Percentiles rank a stretch among this genome's conserved stretches.
Conservation (phyloP, 2,888 invertebrate genomes). For the Cheilosia vulpina region DNA sequence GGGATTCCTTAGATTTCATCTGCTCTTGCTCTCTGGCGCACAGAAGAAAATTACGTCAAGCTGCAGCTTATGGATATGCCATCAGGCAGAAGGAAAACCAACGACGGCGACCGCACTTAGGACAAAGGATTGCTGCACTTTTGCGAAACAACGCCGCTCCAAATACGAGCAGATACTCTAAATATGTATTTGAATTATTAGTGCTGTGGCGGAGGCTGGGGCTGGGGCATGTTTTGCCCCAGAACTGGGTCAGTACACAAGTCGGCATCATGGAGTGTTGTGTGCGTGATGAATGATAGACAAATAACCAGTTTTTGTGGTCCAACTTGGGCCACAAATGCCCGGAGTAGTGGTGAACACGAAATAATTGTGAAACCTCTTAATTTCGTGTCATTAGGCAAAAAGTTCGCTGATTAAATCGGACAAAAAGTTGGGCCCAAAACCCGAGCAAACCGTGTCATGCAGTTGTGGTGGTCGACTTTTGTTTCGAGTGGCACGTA, state of each 20-base stretch:
- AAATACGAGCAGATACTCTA: not conserved
- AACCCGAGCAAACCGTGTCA: constrained; percentile 31
- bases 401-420: constrained; percentile 70
- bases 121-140: constrained; percentile 67
- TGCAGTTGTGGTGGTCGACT: constrained; percentile 15
- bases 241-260: constrained; percentile 56
- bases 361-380: constrained; percentile 66
- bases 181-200: constrained; percentile 11
- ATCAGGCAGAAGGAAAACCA: constrained; percentile 24
- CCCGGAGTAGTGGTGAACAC: constrained; percentile 38
- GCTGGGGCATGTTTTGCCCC: not conserved
- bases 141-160: constrained; percentile 29
- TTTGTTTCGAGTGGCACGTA: constrained; percentile 63
- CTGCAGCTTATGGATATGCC: constrained; percentile 30
- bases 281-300: constrained; percentile 64
- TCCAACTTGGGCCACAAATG: constrained; percentile 54
- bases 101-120: constrained; percentile 57
- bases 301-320: constrained; percentile 67
- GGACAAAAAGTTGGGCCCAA: constrained; percentile 51
- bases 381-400: constrained; percentile 68
- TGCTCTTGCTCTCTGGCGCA: not conserved
- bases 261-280: constrained; percentile 30
- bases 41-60: constrained; percentile 52
- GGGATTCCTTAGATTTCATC: constrained; percentile 58
- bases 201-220: not conserved